Conservation (phyloP, 2,888 invertebrate species). For the Panorpa germanica region DNA sequence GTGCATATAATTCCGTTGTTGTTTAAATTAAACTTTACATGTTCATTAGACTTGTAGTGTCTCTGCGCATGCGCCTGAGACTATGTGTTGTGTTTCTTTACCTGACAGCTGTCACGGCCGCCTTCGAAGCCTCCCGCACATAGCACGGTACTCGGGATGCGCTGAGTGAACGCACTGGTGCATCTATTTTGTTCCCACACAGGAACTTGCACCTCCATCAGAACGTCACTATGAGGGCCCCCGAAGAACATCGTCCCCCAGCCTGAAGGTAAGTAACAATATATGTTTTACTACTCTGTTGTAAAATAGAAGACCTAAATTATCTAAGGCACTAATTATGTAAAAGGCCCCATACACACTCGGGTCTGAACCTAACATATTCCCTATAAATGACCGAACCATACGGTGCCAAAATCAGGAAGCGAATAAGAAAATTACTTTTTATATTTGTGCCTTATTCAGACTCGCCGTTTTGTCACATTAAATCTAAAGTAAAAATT, state of each 20-base stretch:
- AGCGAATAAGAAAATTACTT: too few species aligned
- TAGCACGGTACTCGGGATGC: constrained; percentile 44
- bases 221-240: constrained; percentile 43
- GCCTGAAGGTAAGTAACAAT: constrained; percentile 23
- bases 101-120: constrained; percentile 70
- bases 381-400: too few species aligned
- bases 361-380: too few species aligned
- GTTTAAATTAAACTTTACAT: too few species aligned
- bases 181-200: constrained; percentile 56
- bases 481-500: too few species aligned
- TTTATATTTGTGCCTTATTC: too few species aligned
- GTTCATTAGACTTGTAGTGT: too few species aligned
- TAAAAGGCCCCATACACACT: neutral
- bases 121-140: constrained; percentile 64
- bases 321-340: constrained; percentile 9
- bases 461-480: too few species aligned
- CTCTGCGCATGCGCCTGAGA: too few species aligned
- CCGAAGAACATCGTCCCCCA: constrained; percentile 62
- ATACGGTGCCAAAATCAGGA: too few species aligned
- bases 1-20: too few species aligned
- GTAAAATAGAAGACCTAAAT: constrained; percentile 7
- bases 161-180: constrained; percentile 36
- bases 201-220: constrained; percentile 63
- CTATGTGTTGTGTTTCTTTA: constrained; percentile 18
- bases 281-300: neutral